Base-by-base conservation (phyloP, 2,113 vertebrate genomes). In the Eulacestoma nigropectus region DNA sequence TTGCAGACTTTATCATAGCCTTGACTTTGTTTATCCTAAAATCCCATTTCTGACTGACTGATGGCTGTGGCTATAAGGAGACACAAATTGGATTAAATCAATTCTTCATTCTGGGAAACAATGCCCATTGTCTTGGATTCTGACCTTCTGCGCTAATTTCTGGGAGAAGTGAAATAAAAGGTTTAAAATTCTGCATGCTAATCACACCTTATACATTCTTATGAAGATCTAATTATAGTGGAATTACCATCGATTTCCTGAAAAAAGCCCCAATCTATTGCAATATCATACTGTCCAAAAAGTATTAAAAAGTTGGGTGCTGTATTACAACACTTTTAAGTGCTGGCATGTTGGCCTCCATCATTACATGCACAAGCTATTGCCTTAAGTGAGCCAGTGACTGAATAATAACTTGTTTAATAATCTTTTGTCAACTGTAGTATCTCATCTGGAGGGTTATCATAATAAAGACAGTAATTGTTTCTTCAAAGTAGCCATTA, bases 321-420 rank as follows among this genome's bases (percentile, higher is more conserved):
- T 64, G 37, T 9, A 18, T 64, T 65, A n/a, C 29, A 65, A 9
- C 7, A 62, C 29, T 80, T 81, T 26, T 22, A 82, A 75, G 30
- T 74, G 30, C 63, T 96, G 62, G 44, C 33, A 7, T 33, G 44
- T 74, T 90, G 53, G 57, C 47, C 35, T 76, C 57, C 62, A 35
- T 64, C 84, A 69, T 73, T 82, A 16, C n/a, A 64, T 26, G 57
- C 59, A 29, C 29, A 70, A 64, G 59, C 27, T 33, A 11, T 62
- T 85, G 64, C 49, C 83, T 80, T 80, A 76, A 64, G 81, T 35
- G 59, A 89, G 62, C 57, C 76, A 53, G 37, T 55, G 59, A 46
- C 78, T 84, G 91, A 85, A 73, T 93, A 82, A 93, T 79, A 70
- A 62, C 74, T 93, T 91, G 84, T 95, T 97, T 91, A 79, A 96